A percentile compares a stretch with the other conserved stretches of the same genome.
Conservation (phyloP, 2,113 vertebrate genomes). For the Herpailurus yagouaroundi region DNA sequence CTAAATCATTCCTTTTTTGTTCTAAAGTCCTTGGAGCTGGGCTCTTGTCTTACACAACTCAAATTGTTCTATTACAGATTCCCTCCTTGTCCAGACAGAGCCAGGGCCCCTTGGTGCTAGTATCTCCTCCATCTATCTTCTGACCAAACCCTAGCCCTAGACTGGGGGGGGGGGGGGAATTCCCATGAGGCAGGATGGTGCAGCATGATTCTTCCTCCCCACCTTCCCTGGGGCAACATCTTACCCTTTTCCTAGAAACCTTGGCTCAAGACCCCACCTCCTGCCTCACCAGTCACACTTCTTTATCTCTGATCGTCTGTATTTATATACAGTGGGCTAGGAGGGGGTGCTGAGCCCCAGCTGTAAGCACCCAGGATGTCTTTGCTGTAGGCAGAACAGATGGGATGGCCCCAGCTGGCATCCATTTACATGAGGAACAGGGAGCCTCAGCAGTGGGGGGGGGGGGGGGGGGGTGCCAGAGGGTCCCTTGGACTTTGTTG, state of each 20-base stretch:
- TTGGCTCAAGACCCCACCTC: not conserved
- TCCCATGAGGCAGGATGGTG: not conserved
- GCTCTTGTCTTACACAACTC: not conserved
- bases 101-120: not conserved
- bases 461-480: not conserved
- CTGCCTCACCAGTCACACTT: not conserved
- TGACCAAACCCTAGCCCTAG: not conserved
- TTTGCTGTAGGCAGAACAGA: not conserved
- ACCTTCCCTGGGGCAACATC: not conserved
- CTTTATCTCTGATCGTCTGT: not conserved
- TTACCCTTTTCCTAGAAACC: not conserved
- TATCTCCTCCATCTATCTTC: not conserved
- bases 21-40: not conserved
- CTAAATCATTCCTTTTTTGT: not conserved
- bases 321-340: not conserved
- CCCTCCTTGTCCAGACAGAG: not conserved
- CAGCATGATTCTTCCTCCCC: not conserved
- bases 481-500: not conserved
- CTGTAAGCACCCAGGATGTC: not conserved
- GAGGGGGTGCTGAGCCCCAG: not conserved
- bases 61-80: conserved; percentile 29
- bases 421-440: not conserved
- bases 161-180: fast-evolving
- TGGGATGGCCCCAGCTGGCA: not conserved
- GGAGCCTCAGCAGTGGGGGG: not conserved